phyloP scores from a whole-genome alignment of 2,113 vertebrate genomes.

The Egretta garzetta region DNA sequence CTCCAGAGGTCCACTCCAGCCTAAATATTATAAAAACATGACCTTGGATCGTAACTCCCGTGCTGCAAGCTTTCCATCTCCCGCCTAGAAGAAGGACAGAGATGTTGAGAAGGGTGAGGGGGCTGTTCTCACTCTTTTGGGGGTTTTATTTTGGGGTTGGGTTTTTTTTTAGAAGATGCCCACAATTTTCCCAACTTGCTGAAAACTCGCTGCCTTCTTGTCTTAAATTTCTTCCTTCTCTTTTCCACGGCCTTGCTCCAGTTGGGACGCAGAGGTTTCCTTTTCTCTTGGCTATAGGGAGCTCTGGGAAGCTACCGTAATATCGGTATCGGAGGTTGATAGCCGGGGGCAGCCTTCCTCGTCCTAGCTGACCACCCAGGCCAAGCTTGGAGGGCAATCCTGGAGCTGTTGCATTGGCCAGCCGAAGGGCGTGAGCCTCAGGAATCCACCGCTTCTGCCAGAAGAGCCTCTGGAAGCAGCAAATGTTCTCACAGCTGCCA shows the following conservation, averaged over 20 bases:
- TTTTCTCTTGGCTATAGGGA: rapidly evolving
- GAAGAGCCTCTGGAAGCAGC: neutral
- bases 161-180: rapidly evolving
- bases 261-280: rapidly evolving
- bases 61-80: neutral
- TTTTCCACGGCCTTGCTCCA: rapidly evolving
- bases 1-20: neutral
- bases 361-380: neutral
- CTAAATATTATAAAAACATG: rapidly evolving
- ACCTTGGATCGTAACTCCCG: rapidly evolving
- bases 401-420: rapidly evolving
- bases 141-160: neutral
- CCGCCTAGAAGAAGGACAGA: neutral
- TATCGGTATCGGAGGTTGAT: neutral
- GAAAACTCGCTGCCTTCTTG: rapidly evolving
- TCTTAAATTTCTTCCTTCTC: neutral
- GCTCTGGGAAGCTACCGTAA: neutral
- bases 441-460: neutral
- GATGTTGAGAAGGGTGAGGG: neutral
- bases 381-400: neutral
- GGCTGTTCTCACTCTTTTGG: rapidly evolving
- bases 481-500: conserved; percentile 10
- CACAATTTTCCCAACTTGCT: rapidly evolving
- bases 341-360: neutral
- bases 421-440: neutral